Conservation (phyloP, 2,888 invertebrate species). For the Arrhopalites spinosus region DNA sequence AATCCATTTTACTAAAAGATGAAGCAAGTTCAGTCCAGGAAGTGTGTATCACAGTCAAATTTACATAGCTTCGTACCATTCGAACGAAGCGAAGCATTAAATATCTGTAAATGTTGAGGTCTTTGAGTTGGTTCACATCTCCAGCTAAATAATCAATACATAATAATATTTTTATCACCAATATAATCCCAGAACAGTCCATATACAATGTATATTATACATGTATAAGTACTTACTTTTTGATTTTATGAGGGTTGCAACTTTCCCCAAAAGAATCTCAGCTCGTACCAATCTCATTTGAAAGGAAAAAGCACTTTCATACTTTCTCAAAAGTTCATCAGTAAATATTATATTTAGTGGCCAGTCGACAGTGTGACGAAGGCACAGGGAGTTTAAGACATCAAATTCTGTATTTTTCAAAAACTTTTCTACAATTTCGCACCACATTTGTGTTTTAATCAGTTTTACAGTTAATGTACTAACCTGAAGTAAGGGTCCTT, state of each 20-base stretch:
- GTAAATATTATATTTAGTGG: conserved; percentile 78
- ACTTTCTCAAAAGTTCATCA: conserved; percentile 71
- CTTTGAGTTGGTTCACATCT: conserved; percentile 67
- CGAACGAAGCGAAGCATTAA: conserved; percentile 77
- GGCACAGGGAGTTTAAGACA: conserved; percentile 69
- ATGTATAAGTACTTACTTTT: conserved; percentile 41
- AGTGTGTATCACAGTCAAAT: conserved; percentile 74
- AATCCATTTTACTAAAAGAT: conserved; percentile 68
- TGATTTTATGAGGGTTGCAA: conserved; percentile 62
- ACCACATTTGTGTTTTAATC: no score
- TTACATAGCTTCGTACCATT: conserved; percentile 76
- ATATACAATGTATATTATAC: neutral
- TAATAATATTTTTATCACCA: no score
- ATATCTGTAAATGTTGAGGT: conserved; percentile 73
- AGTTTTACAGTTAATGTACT: neutral
- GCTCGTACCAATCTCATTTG: conserved; percentile 75
- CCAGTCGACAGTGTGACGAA: conserved; percentile 75
- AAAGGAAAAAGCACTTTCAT: conserved; percentile 76
- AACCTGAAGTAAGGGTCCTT: conserved; percentile 23
- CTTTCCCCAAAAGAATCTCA: conserved; percentile 75
- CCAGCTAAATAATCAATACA: neutral
- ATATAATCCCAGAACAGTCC: neutral
- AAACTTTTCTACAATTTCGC: no score
- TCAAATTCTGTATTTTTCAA: conserved; percentile 34
- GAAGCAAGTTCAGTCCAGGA: conserved; percentile 77